Percentiles rank a stretch among this genome's conserved stretches.
Evolutionary conservation across 1,140 invertebrate genomes (phyloP).

Genomic region (Temnothorax longispinosus): DNA sequence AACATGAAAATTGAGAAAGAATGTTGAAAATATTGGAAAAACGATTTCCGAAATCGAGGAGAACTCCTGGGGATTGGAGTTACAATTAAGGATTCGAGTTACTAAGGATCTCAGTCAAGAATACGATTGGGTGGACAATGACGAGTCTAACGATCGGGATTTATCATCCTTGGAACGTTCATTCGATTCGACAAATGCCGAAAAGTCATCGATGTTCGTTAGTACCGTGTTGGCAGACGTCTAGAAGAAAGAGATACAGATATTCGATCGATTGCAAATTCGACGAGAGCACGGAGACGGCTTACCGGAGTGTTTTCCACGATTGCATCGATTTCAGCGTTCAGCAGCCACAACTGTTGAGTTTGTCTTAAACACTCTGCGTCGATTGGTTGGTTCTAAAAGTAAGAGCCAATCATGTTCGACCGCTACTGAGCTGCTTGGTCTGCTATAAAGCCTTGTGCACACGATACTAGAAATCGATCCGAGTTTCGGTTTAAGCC

Average conservation of each 20-base stretch:
- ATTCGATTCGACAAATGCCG: not conserved
- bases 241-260: not conserved
- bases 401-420: no score
- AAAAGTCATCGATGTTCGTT: not conserved
- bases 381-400: no score
- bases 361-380: no score
- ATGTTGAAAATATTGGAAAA: not conserved
- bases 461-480: no score
- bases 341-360: no score
- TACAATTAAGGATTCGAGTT: not conserved
- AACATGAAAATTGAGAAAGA: not conserved
- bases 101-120: not conserved
- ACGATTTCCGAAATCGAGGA: not conserved
- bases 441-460: no score
- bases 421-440: no score
- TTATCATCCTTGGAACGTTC: not conserved
- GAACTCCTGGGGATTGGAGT: not conserved
- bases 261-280: constrained; percentile 19
- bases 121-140: constrained; percentile 6
- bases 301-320: constrained; percentile 13
- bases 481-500: no score
- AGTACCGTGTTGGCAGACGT: not conserved
- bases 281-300: constrained; percentile 2
- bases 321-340: not conserved
- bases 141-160: not conserved